phyloP scores from a whole-genome alignment of 2,888 invertebrate species.

The Eilema sororculum region DNA sequence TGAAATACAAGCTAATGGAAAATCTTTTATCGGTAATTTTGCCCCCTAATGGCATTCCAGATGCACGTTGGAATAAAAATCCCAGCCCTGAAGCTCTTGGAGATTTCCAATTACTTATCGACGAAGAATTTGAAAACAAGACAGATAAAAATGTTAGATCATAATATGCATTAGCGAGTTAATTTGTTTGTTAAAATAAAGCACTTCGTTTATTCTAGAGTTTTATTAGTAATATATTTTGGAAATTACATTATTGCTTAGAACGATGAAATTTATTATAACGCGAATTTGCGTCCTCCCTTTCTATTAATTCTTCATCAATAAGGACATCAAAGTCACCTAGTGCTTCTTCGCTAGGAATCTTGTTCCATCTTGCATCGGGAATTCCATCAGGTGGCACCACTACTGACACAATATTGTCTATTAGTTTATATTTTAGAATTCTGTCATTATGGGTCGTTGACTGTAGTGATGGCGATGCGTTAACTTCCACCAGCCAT shows the following conservation, averaged over 20 bases:
- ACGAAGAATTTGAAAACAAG: conserved; percentile 88
- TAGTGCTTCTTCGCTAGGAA: conserved; percentile 90
- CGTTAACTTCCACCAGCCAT: conserved; percentile 97
- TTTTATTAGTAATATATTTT: not conserved
- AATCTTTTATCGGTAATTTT: conserved; percentile 96
- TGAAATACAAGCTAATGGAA: conserved; percentile 97
- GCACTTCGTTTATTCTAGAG: not conserved
- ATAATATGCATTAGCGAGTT: not conserved
- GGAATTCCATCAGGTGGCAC: conserved; percentile 95
- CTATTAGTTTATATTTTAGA: conserved; percentile 97
- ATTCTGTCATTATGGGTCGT: conserved; percentile 98
- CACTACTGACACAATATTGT: conserved; percentile 96
- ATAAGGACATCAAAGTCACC: conserved; percentile 95
- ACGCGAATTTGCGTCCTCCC: conserved; percentile 84
- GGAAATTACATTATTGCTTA: conserved; percentile 1
- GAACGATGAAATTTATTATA: conserved; percentile 62
- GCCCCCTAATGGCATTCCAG: conserved; percentile 95
- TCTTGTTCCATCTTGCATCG: conserved; percentile 96
- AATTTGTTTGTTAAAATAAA: not conserved
- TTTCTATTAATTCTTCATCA: conserved; percentile 93
- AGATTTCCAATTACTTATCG: conserved; percentile 94
- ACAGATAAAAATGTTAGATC: not conserved
- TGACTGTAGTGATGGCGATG: conserved; percentile 97
- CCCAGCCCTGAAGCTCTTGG: conserved; percentile 92
- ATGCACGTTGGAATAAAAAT: conserved; percentile 95